phyloP scores from a whole-genome alignment of 2,888 invertebrate species.

The Tetanocera ferruginea region DNA sequence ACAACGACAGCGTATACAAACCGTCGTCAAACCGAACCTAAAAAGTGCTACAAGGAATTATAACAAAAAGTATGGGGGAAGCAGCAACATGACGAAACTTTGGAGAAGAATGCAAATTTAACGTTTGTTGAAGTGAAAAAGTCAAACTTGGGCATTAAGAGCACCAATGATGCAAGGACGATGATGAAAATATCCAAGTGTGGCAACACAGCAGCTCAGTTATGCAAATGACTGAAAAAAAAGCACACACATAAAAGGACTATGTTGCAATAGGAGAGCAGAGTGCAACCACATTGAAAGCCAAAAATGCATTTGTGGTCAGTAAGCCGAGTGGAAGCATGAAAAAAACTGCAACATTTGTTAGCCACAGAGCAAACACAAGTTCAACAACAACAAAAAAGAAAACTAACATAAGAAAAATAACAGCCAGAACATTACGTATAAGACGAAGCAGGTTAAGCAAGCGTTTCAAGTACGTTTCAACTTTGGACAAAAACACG shows the following conservation, averaged over 20 bases:
- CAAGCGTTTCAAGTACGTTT: no score
- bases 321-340: neutral
- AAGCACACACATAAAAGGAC: neutral
- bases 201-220: conserved; percentile 41
- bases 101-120: neutral
- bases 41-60: neutral
- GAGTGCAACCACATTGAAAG: conserved; percentile 23
- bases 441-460: neutral
- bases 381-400: neutral
- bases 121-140: conserved; percentile 10
- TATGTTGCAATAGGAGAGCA: conserved; percentile 1
- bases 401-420: neutral
- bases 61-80: neutral
- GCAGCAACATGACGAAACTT: neutral
- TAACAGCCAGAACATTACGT: no score
- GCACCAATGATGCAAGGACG: neutral
- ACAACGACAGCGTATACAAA: no score
- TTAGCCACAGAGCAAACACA: conserved; percentile 7
- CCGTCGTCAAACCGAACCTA: no score
- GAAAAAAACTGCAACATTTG: conserved; percentile 26
- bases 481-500: no score
- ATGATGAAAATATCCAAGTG: neutral
- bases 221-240: conserved; percentile 42
- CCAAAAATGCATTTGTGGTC: conserved; percentile 42
- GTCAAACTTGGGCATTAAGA: conserved; percentile 13